phyloP scores from a whole-genome alignment of 2,113 vertebrate genomes.

The Emydocephalus ijimae region DNA sequence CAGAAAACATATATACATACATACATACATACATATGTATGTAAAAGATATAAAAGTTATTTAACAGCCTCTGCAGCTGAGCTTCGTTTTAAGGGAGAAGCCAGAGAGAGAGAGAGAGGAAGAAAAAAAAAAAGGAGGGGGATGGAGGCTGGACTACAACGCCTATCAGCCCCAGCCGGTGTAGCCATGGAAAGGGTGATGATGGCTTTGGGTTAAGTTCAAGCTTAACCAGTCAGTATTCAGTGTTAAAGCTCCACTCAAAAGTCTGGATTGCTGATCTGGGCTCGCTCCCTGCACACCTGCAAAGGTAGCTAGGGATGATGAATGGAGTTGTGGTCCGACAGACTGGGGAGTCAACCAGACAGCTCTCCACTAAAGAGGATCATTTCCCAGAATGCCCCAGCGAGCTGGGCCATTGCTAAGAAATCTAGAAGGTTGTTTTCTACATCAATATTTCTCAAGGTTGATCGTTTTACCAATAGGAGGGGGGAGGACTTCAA shows the following conservation, averaged over 20 bases:
- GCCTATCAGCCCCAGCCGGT: background rate
- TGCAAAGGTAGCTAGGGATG: background rate
- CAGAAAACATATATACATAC: no score
- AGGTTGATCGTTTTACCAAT: no score
- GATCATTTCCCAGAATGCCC: no score
- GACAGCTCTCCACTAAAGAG: no score
- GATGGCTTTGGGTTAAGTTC: background rate
- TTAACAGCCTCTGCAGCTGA: background rate
- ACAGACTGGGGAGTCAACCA: background rate
- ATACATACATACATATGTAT: no score
- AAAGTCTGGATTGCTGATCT: background rate
- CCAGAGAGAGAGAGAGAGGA: no score
- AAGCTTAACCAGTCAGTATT: no score
- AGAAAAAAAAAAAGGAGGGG: fast-evolving
- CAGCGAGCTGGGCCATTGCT: no score
- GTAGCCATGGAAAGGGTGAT: background rate
- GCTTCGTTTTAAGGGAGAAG: background rate
- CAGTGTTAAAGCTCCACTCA: background rate
- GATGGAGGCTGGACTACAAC: background rate
- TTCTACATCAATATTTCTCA: no score
- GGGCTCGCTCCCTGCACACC: fast-evolving
- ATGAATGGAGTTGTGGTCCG: background rate
- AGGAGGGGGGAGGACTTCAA: no score
- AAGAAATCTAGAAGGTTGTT: no score
- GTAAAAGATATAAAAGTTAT: no score